These are phyloP conservation scores for Apis florea DNA, from an alignment of 1,140 invertebrate genomes.

Conservation along the genomic window DNA sequence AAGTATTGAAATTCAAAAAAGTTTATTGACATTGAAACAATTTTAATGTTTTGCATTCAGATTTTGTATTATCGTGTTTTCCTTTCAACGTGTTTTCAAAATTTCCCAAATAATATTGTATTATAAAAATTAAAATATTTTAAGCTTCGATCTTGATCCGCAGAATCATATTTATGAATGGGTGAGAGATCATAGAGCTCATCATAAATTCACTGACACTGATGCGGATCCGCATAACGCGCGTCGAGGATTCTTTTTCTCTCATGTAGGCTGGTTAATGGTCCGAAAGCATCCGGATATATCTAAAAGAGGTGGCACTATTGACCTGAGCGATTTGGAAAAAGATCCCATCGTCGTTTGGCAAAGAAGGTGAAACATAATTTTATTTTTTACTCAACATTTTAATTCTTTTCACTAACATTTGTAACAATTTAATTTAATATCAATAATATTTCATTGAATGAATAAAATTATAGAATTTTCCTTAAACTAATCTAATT, in stretches of 20 bases:
- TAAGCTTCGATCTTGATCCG: background rate
- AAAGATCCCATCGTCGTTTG: constrained; percentile 86
- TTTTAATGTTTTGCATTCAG: too few species aligned
- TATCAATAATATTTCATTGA: too few species aligned
- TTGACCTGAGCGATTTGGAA: constrained; percentile 92
- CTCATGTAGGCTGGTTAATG: constrained; percentile 96
- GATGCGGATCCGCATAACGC: constrained; percentile 95
- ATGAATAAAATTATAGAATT: too few species aligned
- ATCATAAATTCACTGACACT: constrained; percentile 95
- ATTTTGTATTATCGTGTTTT: background rate
- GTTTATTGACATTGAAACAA: too few species aligned
- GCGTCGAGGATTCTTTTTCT: constrained; percentile 93
- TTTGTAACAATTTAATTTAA: too few species aligned
- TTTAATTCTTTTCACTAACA: too few species aligned
- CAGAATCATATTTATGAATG: constrained; percentile 88
- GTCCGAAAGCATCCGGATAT: constrained; percentile 93
- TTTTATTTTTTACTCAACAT: background rate
- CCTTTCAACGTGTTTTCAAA: background rate
- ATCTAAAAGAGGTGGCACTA: constrained; percentile 86
- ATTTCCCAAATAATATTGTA: background rate
- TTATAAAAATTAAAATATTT: background rate
- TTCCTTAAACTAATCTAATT: too few species aligned
- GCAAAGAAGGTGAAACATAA: constrained; percentile 80
- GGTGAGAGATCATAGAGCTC: constrained; percentile 93
- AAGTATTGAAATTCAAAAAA: too few species aligned